Evolutionary conservation across 2,113 vertebrate genomes (phyloP).

Genomic region (Xenopus borealis): DNA sequence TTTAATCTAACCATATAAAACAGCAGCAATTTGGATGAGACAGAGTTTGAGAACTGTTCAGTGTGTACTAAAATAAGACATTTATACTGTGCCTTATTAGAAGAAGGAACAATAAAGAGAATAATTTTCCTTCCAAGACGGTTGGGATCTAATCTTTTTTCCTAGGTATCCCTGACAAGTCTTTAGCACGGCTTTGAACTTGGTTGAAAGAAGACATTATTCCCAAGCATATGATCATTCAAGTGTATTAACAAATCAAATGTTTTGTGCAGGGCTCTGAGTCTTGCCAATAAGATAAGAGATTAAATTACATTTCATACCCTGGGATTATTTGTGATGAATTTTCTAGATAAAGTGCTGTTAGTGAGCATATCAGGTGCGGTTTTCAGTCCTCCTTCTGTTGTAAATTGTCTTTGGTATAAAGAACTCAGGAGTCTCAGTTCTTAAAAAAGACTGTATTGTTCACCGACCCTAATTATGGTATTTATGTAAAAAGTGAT

Average conservation of each 20-base stretch:
- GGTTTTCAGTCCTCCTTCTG: too few species aligned
- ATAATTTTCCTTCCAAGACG: neutral
- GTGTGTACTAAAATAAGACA: too few species aligned
- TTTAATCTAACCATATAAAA: too few species aligned
- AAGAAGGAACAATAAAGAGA: too few species aligned
- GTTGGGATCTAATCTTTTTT: neutral
- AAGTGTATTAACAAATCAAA: slow-evolving; percentile 47
- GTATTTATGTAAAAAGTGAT: too few species aligned
- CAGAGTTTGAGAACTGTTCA: too few species aligned
- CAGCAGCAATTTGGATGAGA: too few species aligned
- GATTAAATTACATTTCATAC: slow-evolving; percentile 18
- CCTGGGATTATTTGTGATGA: slow-evolving; percentile 9
- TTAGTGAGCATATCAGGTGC: neutral
- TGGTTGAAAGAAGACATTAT: slow-evolving; percentile 14
- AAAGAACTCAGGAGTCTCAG: too few species aligned
- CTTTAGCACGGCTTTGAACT: neutral
- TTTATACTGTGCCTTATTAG: too few species aligned
- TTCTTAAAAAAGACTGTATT: too few species aligned
- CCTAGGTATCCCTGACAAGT: fast-evolving
- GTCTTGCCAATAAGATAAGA: slow-evolving; percentile 52
- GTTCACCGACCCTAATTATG: too few species aligned
- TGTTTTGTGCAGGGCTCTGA: slow-evolving; percentile 17
- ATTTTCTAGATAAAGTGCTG: neutral
- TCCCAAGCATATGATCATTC: slow-evolving; percentile 23
- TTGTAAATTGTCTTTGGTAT: too few species aligned